A percentile compares a stretch with the other conserved stretches of the same genome.
These are phyloP conservation scores for Drosophila sp. DNA, from an alignment of 1,140 invertebrate genomes.

Conservation along the genomic window DNA sequence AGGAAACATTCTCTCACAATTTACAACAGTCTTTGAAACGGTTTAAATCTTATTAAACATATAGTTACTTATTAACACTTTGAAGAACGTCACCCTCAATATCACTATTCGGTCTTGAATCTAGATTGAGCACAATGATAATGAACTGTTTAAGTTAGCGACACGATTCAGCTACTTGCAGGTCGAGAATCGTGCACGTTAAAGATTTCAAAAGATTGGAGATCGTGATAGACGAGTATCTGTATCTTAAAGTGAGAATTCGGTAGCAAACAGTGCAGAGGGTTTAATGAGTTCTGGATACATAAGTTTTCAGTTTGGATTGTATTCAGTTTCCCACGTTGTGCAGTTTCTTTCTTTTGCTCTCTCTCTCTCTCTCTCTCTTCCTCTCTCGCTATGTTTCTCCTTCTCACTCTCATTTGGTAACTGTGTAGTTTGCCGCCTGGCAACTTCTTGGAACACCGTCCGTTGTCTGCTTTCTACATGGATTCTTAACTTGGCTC, in stretches of 20 bases:
- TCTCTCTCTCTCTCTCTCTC: background rate
- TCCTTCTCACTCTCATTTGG: background rate
- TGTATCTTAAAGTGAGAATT: constrained; percentile 12
- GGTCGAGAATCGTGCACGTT: constrained; percentile 16
- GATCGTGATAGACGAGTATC: constrained; percentile 13
- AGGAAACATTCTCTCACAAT: no score
- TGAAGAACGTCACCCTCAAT: background rate
- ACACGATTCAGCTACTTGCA: constrained; percentile 2
- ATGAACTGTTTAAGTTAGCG: constrained; percentile 6
- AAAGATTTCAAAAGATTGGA: constrained; percentile 14
- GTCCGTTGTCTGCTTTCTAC: constrained; percentile 17
- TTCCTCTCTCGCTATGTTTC: background rate
- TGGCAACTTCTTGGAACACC: constrained; percentile 10
- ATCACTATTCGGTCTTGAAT: background rate
- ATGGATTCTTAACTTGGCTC: constrained; percentile 11
- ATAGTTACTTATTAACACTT: no score
- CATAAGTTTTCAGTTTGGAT: background rate
- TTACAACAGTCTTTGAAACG: no score
- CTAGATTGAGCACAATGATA: constrained; percentile 1
- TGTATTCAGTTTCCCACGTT: constrained; percentile 27
- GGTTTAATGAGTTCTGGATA: constrained; percentile 24
- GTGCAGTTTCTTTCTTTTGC: background rate
- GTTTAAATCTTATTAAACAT: no score
- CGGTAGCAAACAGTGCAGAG: constrained; percentile 2
- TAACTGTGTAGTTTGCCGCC: constrained; percentile 24